phyloP scores from a whole-genome alignment of 2,888 invertebrate species.

The Tipula lateralis region DNA sequence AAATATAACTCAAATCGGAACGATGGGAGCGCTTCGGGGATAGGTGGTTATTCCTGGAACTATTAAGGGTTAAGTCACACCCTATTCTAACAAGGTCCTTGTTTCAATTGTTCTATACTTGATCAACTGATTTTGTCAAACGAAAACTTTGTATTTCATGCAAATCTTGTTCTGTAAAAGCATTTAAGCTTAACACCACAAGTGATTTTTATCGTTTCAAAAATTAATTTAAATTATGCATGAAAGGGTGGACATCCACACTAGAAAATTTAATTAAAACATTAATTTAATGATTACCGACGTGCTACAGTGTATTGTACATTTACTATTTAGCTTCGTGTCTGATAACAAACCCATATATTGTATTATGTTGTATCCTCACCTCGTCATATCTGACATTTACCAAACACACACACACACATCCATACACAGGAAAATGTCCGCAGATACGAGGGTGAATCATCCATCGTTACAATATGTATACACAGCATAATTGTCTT shows the following conservation, averaged over 20 bases:
- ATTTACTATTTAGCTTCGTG: not conserved
- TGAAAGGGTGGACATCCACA: not conserved
- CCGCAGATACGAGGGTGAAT: not conserved
- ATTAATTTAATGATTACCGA: not conserved
- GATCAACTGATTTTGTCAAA: too few species aligned
- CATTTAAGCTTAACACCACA: not conserved
- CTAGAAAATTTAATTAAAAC: not conserved
- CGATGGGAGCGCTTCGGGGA: too few species aligned
- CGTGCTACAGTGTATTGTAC: not conserved
- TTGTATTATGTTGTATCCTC: not conserved
- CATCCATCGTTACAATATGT: not conserved
- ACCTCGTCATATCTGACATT: not conserved
- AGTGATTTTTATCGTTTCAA: too few species aligned
- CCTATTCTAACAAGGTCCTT: too few species aligned
- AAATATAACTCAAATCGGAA: too few species aligned
- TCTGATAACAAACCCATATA: not conserved
- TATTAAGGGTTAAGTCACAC: too few species aligned
- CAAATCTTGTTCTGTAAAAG: too few species aligned
- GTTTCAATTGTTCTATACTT: too few species aligned
- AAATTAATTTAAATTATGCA: not conserved
- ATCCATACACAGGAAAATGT: not conserved
- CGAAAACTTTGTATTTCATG: too few species aligned
- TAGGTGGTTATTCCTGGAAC: too few species aligned
- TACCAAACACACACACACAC: too few species aligned
- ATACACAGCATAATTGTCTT: not conserved